Percentiles rank a stretch among this genome's conserved stretches.
Conservation (phyloP, 1,140 invertebrate genomes). For the Micrasema minimum region DNA sequence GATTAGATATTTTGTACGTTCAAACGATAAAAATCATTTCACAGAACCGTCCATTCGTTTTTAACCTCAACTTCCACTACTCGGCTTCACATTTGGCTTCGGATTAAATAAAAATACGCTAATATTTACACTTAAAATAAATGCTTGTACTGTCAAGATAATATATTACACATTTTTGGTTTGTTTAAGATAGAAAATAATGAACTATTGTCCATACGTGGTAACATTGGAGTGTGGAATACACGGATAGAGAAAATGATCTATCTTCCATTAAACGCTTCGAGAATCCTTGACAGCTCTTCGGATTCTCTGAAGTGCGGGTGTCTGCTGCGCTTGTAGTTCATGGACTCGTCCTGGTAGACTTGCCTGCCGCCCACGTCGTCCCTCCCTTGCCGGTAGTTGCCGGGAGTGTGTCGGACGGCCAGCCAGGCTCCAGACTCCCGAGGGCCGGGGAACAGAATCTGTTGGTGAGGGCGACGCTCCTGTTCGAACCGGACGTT, state of each 20-base stretch:
- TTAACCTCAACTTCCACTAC: conserved; percentile 15
- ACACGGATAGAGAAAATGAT: conserved; percentile 9
- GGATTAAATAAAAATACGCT: conserved; percentile 34
- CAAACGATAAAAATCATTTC: not conserved
- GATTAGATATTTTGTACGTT: conserved; percentile 19
- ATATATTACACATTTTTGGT: conserved; percentile 52
- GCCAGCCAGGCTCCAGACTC: conserved; percentile 41
- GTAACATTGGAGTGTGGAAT: conserved; percentile 45
- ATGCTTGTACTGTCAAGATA: conserved; percentile 52
- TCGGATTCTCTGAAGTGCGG: conserved; percentile 48
- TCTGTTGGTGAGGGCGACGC: conserved; percentile 32
- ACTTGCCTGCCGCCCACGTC: conserved; percentile 29
- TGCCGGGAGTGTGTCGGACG: conserved; percentile 44
- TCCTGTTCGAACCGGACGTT: conserved; percentile 36
- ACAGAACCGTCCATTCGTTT: conserved; percentile 7
- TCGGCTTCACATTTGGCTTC: conserved; percentile 29
- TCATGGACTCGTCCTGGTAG: conserved; percentile 42
- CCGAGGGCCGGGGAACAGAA: conserved; percentile 35
- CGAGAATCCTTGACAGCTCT: not conserved
- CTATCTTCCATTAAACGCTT: conserved; percentile 40
- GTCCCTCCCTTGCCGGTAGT: conserved; percentile 42
- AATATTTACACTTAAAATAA: conserved; percentile 52
- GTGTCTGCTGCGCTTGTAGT: conserved; percentile 44
- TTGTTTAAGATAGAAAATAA: conserved; percentile 48
- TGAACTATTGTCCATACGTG: conserved; percentile 47